Percentiles rank a stretch among this genome's conserved stretches.
phyloP scores from a whole-genome alignment of 2,113 vertebrate genomes.

The Gallinago media region DNA sequence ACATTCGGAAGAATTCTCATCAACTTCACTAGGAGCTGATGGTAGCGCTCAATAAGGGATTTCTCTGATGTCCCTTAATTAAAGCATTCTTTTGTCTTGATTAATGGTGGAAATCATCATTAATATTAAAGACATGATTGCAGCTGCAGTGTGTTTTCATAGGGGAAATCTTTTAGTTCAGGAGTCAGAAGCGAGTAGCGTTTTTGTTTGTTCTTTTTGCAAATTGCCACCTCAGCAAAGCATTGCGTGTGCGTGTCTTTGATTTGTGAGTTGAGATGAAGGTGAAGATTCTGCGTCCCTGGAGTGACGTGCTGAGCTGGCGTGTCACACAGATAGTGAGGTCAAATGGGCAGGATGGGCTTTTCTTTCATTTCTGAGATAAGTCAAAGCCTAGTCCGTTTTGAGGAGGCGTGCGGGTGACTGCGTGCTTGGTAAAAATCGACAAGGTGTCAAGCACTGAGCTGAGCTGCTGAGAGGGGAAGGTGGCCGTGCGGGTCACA shows the following conservation, averaged over 20 bases:
- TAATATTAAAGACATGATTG: not conserved
- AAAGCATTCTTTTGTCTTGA: slow-evolving; percentile 19
- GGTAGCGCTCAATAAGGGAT: not conserved
- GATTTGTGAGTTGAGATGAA: accelerated
- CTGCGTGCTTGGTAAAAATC: not conserved
- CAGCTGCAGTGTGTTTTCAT: not conserved
- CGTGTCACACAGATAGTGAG: not conserved
- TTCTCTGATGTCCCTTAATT: slow-evolving; percentile 16
- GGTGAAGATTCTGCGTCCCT: not conserved
- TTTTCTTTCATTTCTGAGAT: not conserved
- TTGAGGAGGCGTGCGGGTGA: not conserved
- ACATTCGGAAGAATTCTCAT: not conserved
- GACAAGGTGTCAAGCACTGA: not conserved
- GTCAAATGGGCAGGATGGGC: not conserved
- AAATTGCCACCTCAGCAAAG: not conserved
- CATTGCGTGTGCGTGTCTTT: accelerated
- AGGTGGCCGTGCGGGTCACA: not conserved
- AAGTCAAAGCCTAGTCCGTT: not conserved
- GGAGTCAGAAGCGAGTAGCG: not conserved
- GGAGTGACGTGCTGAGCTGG: not conserved
- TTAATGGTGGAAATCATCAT: not conserved
- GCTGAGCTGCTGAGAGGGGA: not conserved
- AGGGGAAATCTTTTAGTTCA: not conserved
- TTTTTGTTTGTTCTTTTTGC: not conserved
- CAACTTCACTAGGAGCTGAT: not conserved